phyloP scores from a whole-genome alignment of 1,140 invertebrate genomes.

The Oedothorax gibbosus region DNA sequence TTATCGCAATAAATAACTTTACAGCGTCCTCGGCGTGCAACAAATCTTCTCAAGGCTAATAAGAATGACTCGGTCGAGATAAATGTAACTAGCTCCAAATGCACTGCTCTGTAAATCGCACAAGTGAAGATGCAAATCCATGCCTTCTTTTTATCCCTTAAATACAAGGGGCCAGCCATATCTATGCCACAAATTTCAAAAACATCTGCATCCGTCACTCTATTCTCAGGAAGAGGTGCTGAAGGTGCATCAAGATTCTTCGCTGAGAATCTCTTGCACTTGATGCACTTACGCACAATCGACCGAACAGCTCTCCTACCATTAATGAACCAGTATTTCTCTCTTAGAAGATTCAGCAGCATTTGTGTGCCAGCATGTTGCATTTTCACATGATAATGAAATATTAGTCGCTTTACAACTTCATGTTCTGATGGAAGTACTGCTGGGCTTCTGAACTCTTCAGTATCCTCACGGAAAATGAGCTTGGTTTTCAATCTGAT shows the following conservation, averaged over 20 bases:
- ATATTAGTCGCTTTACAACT: background rate
- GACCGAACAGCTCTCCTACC: conserved; percentile 12
- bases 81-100: conserved; percentile 68
- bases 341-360: conserved; percentile 2
- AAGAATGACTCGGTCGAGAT: conserved; percentile 68
- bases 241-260: conserved; percentile 4
- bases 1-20: conserved; percentile 36
- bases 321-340: conserved; percentile 30
- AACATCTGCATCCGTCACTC: conserved; percentile 63
- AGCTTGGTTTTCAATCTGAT: background rate
- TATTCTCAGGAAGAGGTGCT: conserved; percentile 26
- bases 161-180: conserved; percentile 69
- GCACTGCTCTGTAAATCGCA: conserved; percentile 68
- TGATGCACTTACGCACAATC: conserved; percentile 1
- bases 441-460: background rate
- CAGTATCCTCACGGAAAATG: background rate
- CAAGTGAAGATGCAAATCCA: conserved; percentile 70
- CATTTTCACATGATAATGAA: background rate
- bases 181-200: conserved; percentile 68
- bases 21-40: conserved; percentile 64
- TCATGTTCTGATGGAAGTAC: background rate
- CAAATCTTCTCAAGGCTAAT: conserved; percentile 67
- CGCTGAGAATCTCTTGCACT: conserved; percentile 12
- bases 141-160: conserved; percentile 64
- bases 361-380: conserved; percentile 16